Base-by-base conservation (phyloP, 2,888 invertebrate genomes). In the Amaurobius ferox region DNA sequence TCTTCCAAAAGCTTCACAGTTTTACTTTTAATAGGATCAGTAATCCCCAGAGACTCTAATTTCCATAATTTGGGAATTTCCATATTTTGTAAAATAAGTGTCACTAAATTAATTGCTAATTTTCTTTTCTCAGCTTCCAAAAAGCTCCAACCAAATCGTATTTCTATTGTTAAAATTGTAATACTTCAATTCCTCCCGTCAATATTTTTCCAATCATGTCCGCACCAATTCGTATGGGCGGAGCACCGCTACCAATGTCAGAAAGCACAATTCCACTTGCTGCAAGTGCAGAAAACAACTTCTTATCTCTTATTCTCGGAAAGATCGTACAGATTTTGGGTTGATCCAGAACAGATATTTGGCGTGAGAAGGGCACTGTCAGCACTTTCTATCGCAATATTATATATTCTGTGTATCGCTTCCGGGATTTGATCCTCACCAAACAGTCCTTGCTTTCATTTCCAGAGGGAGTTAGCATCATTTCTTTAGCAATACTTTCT, bases 271-370 rank as follows among this genome's bases (percentile, higher is more conserved):
- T 67, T 7, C 35, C 67, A 67, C 35, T 11, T 7, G 3, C 5
- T 19, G 5, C n/a, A 32, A 67, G 35, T 32, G 7, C 67, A n/a
- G 29, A 6, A 16, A 67, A 5, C 23, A 67, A 32, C 29, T 67
- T 30, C 7, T 35, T 30, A 13, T 67, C 67, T n/a, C 19, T 13
- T 3, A 67, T 32, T 67, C 67, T 67, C 32, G 67, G 67, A n/a
- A 67, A 11, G 7, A 32, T n/a, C 13, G 67, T 32, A 7, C 67
- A 67, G 7, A 67, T 67, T 23, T 67, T 67, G 9, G 29, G 30
- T 32, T 30, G 16, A 67, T 30, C 67, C n/a, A 67, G n/a, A n/a
- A n/a, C 30, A 32, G 35, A 67, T n/a, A 67, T 23, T 67, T 30
- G 30, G 13, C 35, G 16, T 67, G 67, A 64, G n/a, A 23, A 35